phyloP scores from a whole-genome alignment of 2,113 vertebrate species.

The Aix galericulata region DNA sequence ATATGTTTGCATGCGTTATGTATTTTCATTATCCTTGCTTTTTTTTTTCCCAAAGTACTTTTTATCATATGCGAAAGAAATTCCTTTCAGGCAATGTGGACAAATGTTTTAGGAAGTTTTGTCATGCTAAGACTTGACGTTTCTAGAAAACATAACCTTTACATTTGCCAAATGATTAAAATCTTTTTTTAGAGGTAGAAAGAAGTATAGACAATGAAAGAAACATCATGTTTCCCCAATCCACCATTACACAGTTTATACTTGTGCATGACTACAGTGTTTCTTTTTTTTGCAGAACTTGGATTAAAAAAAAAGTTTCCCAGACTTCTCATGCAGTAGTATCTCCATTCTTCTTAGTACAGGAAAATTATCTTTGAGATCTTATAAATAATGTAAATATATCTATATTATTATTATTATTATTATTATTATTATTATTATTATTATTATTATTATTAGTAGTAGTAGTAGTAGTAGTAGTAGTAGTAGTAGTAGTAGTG shows the following conservation, averaged over 20 bases:
- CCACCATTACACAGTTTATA: neutral
- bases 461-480: too few relatives aligned
- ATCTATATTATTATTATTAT: neutral
- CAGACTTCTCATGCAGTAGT: neutral
- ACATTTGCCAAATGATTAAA: neutral
- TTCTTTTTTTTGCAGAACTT: neutral
- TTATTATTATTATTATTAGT: too few relatives aligned
- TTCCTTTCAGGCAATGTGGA: rapidly evolving
- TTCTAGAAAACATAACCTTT: neutral
- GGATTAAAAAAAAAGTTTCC: neutral
- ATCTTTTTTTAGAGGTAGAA: neutral
- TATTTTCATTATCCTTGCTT: neutral
- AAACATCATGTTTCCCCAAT: neutral
- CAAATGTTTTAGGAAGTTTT: neutral
- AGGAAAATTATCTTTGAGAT: neutral
- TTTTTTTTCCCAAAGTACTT: neutral
- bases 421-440: too few relatives aligned
- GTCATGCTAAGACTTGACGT: neutral
- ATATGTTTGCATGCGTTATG: neutral
- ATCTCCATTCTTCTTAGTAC: neutral
- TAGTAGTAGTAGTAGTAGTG: neutral
- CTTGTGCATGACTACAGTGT: rapidly evolving
- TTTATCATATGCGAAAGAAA: rapidly evolving
- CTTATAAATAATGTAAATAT: neutral
- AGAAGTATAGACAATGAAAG: neutral